Conservation (phyloP, 2,888 invertebrate species). For the Polydrusus cervinus region DNA sequence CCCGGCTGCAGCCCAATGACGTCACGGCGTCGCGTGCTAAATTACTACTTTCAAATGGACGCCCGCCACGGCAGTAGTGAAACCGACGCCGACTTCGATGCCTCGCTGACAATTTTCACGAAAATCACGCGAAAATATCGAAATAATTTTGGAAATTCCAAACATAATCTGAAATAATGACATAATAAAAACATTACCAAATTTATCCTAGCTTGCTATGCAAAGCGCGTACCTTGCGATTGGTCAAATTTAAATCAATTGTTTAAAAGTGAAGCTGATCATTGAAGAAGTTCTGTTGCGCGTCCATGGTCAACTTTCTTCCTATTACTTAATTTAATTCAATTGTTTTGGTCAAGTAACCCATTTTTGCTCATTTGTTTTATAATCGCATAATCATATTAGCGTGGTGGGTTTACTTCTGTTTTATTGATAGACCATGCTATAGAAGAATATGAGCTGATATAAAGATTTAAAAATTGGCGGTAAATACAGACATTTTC, state of each 20-base stretch:
- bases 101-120: slow-evolving; percentile 12
- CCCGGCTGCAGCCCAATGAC: slow-evolving; percentile 38
- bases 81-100: slow-evolving; percentile 36
- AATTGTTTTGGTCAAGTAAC: slow-evolving; percentile 25
- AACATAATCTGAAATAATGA: slow-evolving; percentile 13
- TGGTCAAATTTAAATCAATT: slow-evolving; percentile 28
- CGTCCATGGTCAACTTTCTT: slow-evolving; percentile 42
- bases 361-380: slow-evolving; percentile 17
- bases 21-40: slow-evolving; percentile 50
- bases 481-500: not conserved
- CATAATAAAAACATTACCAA: slow-evolving; percentile 7
- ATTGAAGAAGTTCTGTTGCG: slow-evolving; percentile 35
- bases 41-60: slow-evolving; percentile 40
- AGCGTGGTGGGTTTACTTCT: not conserved
- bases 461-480: not conserved
- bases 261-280: slow-evolving; percentile 18
- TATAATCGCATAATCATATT: slow-evolving; percentile 15
- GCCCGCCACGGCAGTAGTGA: slow-evolving; percentile 35
- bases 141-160: not conserved
- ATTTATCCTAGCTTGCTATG: slow-evolving; percentile 20
- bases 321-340: slow-evolving; percentile 32
- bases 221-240: not conserved
- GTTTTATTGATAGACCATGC: not conserved
- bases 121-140: slow-evolving; percentile 13
- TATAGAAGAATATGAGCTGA: slow-evolving; percentile 12